Evolutionary conservation across 2,797 vertebrate species (phyloP).

Genomic region (Danio tinwini): DNA sequence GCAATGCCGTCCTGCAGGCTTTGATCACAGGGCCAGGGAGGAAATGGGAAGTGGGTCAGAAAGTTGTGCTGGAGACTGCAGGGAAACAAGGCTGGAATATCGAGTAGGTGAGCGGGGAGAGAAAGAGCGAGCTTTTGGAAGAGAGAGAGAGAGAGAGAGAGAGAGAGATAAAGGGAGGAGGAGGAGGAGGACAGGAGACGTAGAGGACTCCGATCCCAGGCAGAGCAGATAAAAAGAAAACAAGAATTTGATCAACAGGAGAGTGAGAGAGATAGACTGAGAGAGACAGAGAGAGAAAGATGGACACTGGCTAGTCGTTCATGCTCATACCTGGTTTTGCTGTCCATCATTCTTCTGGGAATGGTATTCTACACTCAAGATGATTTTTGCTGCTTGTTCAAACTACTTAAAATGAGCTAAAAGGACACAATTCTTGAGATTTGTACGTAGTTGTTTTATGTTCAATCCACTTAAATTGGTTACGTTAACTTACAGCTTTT

Average conservation of each 20-base stretch:
- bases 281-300: neutral
- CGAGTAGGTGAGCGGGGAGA: slow-evolving; percentile 76
- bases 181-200: slow-evolving; percentile 58
- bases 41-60: slow-evolving; percentile 86
- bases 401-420: too few species aligned
- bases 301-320: neutral
- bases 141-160: slow-evolving; percentile 56
- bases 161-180: slow-evolving; percentile 53
- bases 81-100: slow-evolving; percentile 87
- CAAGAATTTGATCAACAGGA: slow-evolving; percentile 59
- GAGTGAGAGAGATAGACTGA: neutral
- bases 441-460: too few species aligned
- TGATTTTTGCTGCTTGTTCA: too few species aligned
- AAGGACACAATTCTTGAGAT: too few species aligned
- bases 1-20: slow-evolving; percentile 83
- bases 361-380: neutral
- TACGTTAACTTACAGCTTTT: too few species aligned
- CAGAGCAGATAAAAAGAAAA: slow-evolving; percentile 54
- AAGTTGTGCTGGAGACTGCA: slow-evolving; percentile 87
- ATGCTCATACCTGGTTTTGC: neutral
- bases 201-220: slow-evolving; percentile 37
- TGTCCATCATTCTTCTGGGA: neutral
- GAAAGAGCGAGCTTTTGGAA: slow-evolving; percentile 62
- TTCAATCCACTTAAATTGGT: too few species aligned
- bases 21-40: slow-evolving; percentile 84